Evolutionary conservation across 1,140 invertebrate species (phyloP).

Genomic region (Dendroctonus valens): DNA sequence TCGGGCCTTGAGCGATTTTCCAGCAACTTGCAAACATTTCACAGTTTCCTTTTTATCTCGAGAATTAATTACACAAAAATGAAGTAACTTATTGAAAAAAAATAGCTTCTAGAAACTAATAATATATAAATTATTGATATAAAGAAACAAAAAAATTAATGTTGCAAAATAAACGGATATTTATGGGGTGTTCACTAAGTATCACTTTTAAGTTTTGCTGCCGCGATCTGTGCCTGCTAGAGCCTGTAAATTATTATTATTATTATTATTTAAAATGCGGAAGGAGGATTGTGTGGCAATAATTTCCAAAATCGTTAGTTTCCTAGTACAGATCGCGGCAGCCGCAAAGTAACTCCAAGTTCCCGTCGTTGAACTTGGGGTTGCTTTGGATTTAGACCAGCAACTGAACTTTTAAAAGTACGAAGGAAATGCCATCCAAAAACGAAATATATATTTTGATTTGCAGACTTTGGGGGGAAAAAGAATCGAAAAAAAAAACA

Average conservation of each 20-base stretch:
- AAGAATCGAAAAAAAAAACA: too few species aligned
- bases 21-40: slow-evolving; percentile 35
- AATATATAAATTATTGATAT: slow-evolving; percentile 35
- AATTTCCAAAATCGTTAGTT: too few species aligned
- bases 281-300: too few species aligned
- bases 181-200: slow-evolving; percentile 31
- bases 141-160: slow-evolving; percentile 39
- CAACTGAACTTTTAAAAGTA: slow-evolving; percentile 41
- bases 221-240: background rate
- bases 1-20: slow-evolving; percentile 31
- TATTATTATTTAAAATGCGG: too few species aligned
- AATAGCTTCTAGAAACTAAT: slow-evolving; percentile 42
- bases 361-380: too few species aligned
- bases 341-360: too few species aligned
- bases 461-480: background rate
- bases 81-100: slow-evolving; percentile 25
- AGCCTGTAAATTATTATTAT: too few species aligned
- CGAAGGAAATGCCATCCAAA: slow-evolving; percentile 42
- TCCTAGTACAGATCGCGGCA: too few species aligned
- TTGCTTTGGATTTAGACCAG: too few species aligned
- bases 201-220: slow-evolving; percentile 26
- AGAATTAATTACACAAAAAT: slow-evolving; percentile 14
- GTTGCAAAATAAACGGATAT: slow-evolving; percentile 39
- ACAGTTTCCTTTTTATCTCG: slow-evolving; percentile 28
- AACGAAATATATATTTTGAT: slow-evolving; percentile 6